Base-by-base conservation (phyloP, 2,113 vertebrate genomes). In the Caracal caracal region DNA sequence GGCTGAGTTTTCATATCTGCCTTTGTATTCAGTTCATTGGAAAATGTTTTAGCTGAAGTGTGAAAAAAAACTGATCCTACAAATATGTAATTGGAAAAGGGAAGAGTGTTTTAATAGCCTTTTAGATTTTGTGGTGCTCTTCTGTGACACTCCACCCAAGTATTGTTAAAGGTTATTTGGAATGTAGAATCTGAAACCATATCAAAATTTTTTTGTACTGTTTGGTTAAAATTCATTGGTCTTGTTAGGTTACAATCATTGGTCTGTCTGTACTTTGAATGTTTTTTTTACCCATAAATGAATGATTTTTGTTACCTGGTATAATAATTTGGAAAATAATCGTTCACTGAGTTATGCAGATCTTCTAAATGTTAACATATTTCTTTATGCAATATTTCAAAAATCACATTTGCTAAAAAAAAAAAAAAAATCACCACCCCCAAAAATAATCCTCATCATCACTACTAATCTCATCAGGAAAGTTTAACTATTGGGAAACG, bases 1-100 rank as follows among this genome's bases (percentile, higher is more conserved):
- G 59, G 20, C 80, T 51, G 6, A 7, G 35, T 90, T 90, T 86
- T 90, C 59, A 59, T 93, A 78, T 82, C 75, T 92, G 19, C 37
- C 83, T 92, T 47, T 92, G 16, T 26, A 10, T 95, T 59, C 56
- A 16, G 0, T 90, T 86, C 66, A n/a, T 81, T 76, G 22, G 10
- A 75, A 86, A 76, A 43, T 73, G 47, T 83, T 88, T 92, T 78
- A 33, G 37, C 35, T 78, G 33, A 85, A 86, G 20, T 90, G 33
- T 68, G 35, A 94, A 85, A 56, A 49, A 66, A 94, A 93, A 82
- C 68, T 86, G n/a, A 16, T 35, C n/a, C 85, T 65, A 94, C 8
- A 92, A 66, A 92, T 89, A 53, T 4, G 15, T 95, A 75, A 30
- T 68, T 92, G 22, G 26, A 85, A 92, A 89, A 85, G 4, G 28